Conservation (phyloP, 2,888 invertebrate genomes). For the Patella depressa region DNA sequence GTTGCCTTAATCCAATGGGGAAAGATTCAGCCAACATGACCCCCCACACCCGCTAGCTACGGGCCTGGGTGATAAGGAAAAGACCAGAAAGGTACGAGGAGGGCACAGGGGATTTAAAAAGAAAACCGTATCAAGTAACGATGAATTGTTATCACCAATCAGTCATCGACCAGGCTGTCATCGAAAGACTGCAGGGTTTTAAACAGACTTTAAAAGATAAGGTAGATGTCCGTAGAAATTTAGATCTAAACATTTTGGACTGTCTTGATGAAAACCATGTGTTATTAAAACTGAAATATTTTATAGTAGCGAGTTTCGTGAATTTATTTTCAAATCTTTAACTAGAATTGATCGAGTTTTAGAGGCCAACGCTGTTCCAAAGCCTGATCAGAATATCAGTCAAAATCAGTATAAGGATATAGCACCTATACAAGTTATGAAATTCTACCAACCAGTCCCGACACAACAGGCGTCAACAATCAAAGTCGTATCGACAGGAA, state of each 20-base stretch:
- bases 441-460: neutral
- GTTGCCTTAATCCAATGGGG: too few relatives aligned
- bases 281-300: neutral
- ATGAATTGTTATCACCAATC: neutral
- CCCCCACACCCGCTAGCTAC: too few relatives aligned
- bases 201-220: neutral
- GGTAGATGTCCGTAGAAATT: neutral
- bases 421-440: too few relatives aligned
- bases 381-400: neutral
- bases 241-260: neutral
- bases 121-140: neutral
- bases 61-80: neutral
- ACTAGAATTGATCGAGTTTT: neutral
- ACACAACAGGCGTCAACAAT: neutral
- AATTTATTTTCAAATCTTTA: neutral
- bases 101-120: neutral
- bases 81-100: neutral
- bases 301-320: neutral
- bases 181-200: neutral
- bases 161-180: neutral
- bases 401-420: too few relatives aligned
- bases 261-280: neutral
- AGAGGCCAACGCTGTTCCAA: neutral
- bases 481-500: neutral
- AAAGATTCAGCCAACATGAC: too few relatives aligned